A percentile compares a stretch with the other conserved stretches of the same genome.
Conservation (phyloP, 2,113 vertebrate genomes). For the Noctilio leporinus region DNA sequence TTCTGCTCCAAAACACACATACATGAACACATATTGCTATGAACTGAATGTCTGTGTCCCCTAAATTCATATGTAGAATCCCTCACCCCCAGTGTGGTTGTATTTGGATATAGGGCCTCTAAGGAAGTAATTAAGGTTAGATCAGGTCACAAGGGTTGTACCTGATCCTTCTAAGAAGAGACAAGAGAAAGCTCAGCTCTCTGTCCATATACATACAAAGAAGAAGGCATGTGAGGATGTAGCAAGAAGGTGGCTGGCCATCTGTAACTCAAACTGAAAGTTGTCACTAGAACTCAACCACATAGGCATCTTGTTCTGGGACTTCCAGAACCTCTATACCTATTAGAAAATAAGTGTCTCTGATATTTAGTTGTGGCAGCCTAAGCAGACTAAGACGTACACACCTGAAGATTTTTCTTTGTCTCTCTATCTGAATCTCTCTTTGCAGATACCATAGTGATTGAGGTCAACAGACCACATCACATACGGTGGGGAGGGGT, state of each 20-base stretch:
- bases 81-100: too few relatives aligned
- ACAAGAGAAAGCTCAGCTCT: background rate
- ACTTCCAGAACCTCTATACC: background rate
- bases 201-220: too few relatives aligned
- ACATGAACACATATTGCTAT: too few relatives aligned
- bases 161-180: background rate
- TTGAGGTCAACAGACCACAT: too few relatives aligned
- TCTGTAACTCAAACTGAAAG: background rate
- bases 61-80: background rate
- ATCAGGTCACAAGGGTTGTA: background rate
- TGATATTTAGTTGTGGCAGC: background rate
- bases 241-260: background rate
- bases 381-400: background rate
- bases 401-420: background rate
- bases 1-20: background rate
- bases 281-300: background rate
- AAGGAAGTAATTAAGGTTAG: background rate
- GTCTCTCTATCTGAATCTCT: background rate
- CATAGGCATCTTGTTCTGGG: background rate
- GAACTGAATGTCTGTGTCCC: background rate
- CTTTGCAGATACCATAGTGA: background rate
- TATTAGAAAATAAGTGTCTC: background rate
- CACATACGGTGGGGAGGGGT: too few relatives aligned
- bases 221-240: background rate
- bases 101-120: background rate